Evolutionary conservation across 64 coral and sea anemone species (phyloP), one percentile per base, ranked within the genome.

Genomic region (Montipora cactus): DNA sequence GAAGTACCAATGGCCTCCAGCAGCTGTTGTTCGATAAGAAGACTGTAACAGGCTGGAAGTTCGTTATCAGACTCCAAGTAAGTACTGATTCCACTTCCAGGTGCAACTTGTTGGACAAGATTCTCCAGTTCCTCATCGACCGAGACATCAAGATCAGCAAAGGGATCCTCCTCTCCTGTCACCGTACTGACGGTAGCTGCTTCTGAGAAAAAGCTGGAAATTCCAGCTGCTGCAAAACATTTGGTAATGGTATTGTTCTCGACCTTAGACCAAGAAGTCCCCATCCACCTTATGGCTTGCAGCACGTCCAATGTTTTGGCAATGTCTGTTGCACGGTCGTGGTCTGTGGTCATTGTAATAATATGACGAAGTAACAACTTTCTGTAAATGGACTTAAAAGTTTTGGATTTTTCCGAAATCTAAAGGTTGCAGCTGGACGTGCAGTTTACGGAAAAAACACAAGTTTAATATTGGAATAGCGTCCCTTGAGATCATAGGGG

Each of bases 371-470:
- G 91, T n/a, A 93, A 64, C 8, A 11, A 58, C 46, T 85, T 92
- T 74, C 44, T 75, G 80, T 82, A 84, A 82, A 82, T 93, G 81
- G 73, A 93, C 64, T 87, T 92, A 85, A 44, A 82, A 84, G 59
- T 92, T 92, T 19, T 82, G 79, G 64, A 80, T 90, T 55, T 67
- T 84, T 76, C 80, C 80, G 59, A 86, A 53, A 74, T 93, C 91
- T 80, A 94, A 37, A 88, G 92, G 85, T 72, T 88, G 84, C 9
- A 79, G 72, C 81, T 77, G 22, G 91, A 93, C 44, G 91, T 87
- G 81, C 81, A 87, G 8, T 93, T 87, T 19, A 87, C 20, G 3
- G 82, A 87, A 79, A 93, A 90, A 91, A 25, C 25, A 25, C 25
- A 25, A 25, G 25, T 25, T 25, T 25, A 25, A 25, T 25, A 25